Percentiles rank a stretch among this genome's conserved stretches.
These are phyloP conservation scores for Notarius quadriscutis DNA, from an alignment of 2,113 vertebrate genomes.

Conservation along the genomic window DNA sequence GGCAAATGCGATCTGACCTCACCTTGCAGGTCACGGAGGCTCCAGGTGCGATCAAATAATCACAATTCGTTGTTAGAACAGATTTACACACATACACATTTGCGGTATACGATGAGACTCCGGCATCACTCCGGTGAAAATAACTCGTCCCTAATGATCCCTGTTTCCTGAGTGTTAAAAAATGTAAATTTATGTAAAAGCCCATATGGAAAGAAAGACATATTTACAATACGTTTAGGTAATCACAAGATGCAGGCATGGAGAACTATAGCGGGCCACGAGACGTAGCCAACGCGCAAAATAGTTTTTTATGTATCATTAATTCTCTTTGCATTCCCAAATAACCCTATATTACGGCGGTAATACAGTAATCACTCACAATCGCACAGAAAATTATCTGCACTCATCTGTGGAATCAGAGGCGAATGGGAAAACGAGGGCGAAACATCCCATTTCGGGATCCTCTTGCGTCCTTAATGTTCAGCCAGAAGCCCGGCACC, in stretches of 20 bases:
- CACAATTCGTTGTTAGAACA: background rate
- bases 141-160: conserved; percentile 72
- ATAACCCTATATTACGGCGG: conserved; percentile 84
- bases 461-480: conserved; percentile 79
- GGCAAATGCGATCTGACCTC: background rate
- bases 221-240: conserved; percentile 85
- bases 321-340: conserved; percentile 87
- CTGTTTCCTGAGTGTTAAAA: conserved; percentile 79
- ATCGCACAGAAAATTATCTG: conserved; percentile 91
- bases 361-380: conserved; percentile 97
- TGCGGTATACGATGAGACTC: background rate
- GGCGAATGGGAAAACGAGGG: conserved; percentile 66
- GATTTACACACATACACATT: background rate
- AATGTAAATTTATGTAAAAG: conserved; percentile 79
- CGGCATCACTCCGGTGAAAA: conserved; percentile 45
- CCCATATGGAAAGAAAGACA: conserved; percentile 79
- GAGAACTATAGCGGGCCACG: conserved; percentile 77
- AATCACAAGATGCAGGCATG: conserved; percentile 86
- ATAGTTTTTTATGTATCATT: conserved; percentile 92
- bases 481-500: conserved; percentile 72
- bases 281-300: conserved; percentile 79
- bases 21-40: background rate
- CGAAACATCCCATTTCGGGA: conserved; percentile 63
- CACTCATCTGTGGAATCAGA: conserved; percentile 88
- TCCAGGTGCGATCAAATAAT: background rate